A percentile compares a stretch with the other conserved stretches of the same genome.
Conservation (phyloP, 2,113 vertebrate species). For the Carlito syrichta region DNA sequence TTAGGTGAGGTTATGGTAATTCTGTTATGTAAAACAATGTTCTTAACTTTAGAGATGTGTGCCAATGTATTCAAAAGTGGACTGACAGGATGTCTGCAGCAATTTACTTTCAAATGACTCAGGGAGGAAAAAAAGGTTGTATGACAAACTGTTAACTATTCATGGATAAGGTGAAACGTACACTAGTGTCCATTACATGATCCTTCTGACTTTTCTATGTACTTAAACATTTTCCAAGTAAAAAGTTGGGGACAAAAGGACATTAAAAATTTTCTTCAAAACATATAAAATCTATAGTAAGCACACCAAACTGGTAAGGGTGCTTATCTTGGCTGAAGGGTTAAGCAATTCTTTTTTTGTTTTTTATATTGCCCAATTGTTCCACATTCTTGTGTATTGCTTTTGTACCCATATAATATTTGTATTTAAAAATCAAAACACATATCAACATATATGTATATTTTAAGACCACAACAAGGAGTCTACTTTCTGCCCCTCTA, state of each 20-base stretch:
- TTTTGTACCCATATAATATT: too few relatives aligned
- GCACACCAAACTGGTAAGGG: neutral
- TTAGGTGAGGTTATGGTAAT: neutral
- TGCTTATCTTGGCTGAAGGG: neutral
- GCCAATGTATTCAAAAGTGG: neutral
- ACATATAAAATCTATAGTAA: neutral
- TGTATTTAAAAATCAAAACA: too few relatives aligned
- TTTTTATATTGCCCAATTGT: too few relatives aligned
- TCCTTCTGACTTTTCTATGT: neutral
- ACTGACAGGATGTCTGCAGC: neutral
- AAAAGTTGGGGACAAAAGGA: neutral
- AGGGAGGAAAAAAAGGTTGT: neutral
- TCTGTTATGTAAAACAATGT: neutral
- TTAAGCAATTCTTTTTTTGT: too few relatives aligned
- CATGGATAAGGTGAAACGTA: neutral
- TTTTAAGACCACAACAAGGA: neutral
- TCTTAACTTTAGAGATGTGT: neutral
- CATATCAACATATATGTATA: neutral
- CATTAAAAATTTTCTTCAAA: neutral
- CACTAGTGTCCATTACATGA: neutral
- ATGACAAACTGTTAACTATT: neutral
- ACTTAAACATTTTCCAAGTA: neutral
- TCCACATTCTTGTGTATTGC: too few relatives aligned
- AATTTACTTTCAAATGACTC: neutral
- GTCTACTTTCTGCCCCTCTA: neutral